phyloP scores from a whole-genome alignment of 2,888 invertebrate genomes.

The Ormyrus rosae region DNA sequence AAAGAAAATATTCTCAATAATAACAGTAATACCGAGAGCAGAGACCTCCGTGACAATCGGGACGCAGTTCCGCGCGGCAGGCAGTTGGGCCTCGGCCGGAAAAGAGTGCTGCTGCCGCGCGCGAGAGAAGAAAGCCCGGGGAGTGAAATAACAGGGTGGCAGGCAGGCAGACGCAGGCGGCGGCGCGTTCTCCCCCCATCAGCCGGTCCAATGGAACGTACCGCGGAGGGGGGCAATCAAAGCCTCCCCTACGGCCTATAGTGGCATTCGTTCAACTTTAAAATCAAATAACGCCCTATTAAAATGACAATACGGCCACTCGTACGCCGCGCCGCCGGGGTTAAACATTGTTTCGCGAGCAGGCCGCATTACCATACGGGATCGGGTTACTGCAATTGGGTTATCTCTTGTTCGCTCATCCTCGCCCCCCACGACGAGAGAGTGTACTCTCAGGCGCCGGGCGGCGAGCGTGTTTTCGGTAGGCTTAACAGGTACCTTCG shows the following conservation, averaged over 20 bases:
- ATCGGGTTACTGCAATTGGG: conserved; percentile 75
- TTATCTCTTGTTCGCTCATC: conserved; percentile 61
- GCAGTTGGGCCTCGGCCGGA: not conserved
- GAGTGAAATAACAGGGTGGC: conserved; percentile 71
- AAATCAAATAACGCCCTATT: conserved; percentile 75
- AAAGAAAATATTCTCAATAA: no score
- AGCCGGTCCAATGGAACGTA: not conserved
- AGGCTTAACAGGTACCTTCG: not conserved
- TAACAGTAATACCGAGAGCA: no score
- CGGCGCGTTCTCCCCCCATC: not conserved
- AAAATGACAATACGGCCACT: conserved; percentile 74
- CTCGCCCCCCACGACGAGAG: not conserved
- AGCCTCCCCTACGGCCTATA: conserved; percentile 66
- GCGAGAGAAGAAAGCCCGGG: conserved; percentile 44
- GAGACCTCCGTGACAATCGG: no score
- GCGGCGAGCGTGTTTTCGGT: not conserved
- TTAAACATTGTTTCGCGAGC: conserved; percentile 73
- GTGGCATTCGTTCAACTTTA: conserved; percentile 75
- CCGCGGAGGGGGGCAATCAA: conserved; percentile 67
- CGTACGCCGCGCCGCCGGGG: conserved; percentile 62
- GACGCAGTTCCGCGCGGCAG: no score
- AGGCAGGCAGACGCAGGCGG: not conserved
- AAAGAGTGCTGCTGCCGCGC: not conserved
- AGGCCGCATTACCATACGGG: conserved; percentile 73
- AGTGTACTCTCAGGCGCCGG: not conserved